These are phyloP conservation scores for Theocolax elegans DNA, from an alignment of 1,140 invertebrate species.

Conservation along the genomic window DNA sequence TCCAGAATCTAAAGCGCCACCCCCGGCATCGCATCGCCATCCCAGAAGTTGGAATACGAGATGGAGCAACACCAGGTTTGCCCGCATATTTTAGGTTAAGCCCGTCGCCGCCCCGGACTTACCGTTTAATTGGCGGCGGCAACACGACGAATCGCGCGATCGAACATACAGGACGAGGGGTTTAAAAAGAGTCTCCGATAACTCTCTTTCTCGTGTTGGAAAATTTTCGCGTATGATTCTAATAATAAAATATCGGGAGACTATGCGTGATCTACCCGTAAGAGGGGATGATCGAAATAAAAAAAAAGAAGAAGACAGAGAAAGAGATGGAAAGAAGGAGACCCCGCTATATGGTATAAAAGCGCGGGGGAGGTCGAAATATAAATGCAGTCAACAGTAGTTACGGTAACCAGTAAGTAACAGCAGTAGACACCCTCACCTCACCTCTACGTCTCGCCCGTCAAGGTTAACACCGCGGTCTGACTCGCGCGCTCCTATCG, in stretches of 20 bases:
- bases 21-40: conserved; percentile 50
- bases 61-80: conserved; percentile 54
- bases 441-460: conserved; percentile 28
- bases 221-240: too few species aligned
- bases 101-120: conserved; percentile 3
- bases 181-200: too few species aligned
- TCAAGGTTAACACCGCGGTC: conserved; percentile 40
- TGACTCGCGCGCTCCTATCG: too few species aligned
- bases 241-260: too few species aligned
- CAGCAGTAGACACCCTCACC: conserved; percentile 38
- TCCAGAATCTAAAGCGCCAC: conserved; percentile 24
- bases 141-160: too few species aligned
- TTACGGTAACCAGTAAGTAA: too few species aligned
- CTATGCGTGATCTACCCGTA: too few species aligned
- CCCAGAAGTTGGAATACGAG: conserved; percentile 54
- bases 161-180: too few species aligned
- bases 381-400: not conserved
- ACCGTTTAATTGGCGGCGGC: too few species aligned
- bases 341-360: too few species aligned
- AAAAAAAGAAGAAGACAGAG: not conserved
- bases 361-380: conserved; percentile 9
- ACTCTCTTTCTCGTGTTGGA: too few species aligned
- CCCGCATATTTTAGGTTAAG: conserved; percentile 65
- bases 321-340: not conserved
- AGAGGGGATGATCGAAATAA: not conserved